phyloP scores from a whole-genome alignment of 2,113 vertebrate genomes.

The Malurus alboscapulatus region DNA sequence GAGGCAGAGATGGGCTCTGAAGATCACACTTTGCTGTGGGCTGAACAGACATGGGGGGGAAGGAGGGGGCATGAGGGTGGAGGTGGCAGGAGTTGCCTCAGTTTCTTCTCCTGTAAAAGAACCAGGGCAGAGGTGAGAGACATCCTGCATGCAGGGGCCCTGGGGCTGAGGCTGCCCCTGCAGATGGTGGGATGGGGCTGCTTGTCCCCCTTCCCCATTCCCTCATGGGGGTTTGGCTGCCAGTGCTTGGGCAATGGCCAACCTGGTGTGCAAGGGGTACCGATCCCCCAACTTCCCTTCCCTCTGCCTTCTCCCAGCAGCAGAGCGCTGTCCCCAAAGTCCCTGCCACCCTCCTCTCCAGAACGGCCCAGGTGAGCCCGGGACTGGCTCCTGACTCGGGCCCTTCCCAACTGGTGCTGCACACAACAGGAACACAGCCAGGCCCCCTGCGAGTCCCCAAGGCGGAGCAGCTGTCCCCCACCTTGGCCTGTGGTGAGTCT shows the following conservation, averaged over 20 bases:
- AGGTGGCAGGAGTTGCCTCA: background rate
- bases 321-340: background rate
- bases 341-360: conserved; percentile 50
- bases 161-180: background rate
- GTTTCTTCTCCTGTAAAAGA: background rate
- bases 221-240: fast-evolving
- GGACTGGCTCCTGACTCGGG: conserved; percentile 34
- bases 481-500: conserved; percentile 74
- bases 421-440: background rate
- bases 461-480: conserved; percentile 86
- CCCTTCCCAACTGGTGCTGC: conserved; percentile 13
- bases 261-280: fast-evolving
- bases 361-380: background rate
- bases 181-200: background rate
- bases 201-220: background rate
- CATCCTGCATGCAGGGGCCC: fast-evolving
- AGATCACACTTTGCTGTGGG: background rate
- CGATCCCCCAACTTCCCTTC: background rate
- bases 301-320: conserved; percentile 47
- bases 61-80: background rate
- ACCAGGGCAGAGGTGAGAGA: background rate
- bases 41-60: background rate
- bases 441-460: conserved; percentile 79
- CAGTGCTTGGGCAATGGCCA: fast-evolving
- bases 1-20: background rate